Evolutionary conservation across 1,140 invertebrate genomes (phyloP).

Genomic region (Phortica variegata): DNA sequence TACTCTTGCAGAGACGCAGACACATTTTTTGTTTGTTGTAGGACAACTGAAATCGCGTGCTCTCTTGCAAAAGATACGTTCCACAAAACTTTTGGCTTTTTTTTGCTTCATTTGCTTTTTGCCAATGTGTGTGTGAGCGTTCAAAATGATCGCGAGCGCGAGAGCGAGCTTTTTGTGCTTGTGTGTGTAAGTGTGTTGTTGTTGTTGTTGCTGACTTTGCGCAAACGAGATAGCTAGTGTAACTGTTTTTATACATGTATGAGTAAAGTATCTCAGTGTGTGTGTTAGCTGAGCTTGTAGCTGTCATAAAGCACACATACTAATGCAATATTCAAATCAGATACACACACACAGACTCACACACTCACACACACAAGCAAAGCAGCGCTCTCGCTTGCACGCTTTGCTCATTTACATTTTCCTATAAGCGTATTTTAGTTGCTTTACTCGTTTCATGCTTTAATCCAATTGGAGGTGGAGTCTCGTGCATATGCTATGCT

Average conservation of each 20-base stretch:
- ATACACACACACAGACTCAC: too few relatives aligned
- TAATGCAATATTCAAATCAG: constrained; percentile 37
- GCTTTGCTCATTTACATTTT: too few relatives aligned
- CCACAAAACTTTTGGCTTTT: constrained; percentile 28
- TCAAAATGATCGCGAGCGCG: too few relatives aligned
- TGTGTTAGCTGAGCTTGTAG: constrained; percentile 6
- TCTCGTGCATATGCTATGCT: too few relatives aligned
- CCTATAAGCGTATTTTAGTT: neutral
- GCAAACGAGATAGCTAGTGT: constrained; percentile 23
- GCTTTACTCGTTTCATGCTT: constrained; percentile 3
- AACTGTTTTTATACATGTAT: neutral
- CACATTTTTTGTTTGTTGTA: too few relatives aligned
- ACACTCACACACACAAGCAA: neutral
- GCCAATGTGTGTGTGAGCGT: too few relatives aligned
- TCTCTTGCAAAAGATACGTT: constrained; percentile 43
- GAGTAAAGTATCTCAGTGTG: neutral
- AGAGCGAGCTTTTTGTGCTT: too few relatives aligned
- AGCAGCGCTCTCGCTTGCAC: constrained; percentile 19
- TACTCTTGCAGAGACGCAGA: too few relatives aligned
- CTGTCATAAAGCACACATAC: constrained; percentile 19
- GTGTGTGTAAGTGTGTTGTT: constrained; percentile 20
- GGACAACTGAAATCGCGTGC: too few relatives aligned
- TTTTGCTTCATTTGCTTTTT: too few relatives aligned
- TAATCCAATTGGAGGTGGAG: constrained; percentile 52
- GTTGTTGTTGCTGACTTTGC: too few relatives aligned